Conservation (phyloP, 2,888 invertebrate genomes). For the Drosophila algonquin region DNA sequence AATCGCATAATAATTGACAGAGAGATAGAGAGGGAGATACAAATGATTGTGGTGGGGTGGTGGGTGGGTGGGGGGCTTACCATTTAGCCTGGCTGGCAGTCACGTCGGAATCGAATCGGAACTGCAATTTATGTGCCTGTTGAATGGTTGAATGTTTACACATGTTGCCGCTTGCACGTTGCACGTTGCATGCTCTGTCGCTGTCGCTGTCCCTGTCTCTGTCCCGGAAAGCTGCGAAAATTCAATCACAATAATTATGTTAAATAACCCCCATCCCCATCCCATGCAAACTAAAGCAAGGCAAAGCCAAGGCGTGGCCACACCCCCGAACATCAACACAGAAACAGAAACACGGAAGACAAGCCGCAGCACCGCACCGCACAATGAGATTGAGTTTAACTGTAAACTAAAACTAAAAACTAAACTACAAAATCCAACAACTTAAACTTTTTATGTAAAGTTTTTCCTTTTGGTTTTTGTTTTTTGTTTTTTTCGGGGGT, state of each 20-base stretch:
- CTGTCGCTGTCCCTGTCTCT: constrained; percentile 36
- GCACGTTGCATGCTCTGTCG: constrained; percentile 19
- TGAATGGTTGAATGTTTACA: constrained; percentile 38
- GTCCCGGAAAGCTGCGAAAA: constrained; percentile 50
- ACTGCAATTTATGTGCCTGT: constrained; percentile 43
- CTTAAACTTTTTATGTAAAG: background rate
- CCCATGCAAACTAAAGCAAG: background rate
- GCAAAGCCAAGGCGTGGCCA: constrained; percentile 14
- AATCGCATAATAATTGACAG: constrained; percentile 68
- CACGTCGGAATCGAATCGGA: constrained; percentile 45
- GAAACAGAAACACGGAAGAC: constrained; percentile 27
- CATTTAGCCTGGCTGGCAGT: constrained; percentile 25
- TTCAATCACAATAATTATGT: constrained; percentile 78
- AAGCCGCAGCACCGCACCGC: background rate
- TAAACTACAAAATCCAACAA: background rate
- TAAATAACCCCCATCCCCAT: constrained; percentile 37
- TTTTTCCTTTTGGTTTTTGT: background rate
- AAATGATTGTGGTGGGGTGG: background rate
- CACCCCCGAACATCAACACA: constrained; percentile 21
- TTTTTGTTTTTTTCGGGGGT: too few species aligned
- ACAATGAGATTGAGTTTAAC: background rate
- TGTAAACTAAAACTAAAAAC: background rate
- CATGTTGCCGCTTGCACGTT: constrained; percentile 31
- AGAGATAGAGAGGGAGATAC: constrained; percentile 1
- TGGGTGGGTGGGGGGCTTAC: background rate